phyloP scores from a whole-genome alignment of 2,113 vertebrate species.

The Leptobrachium ailaonicum region DNA sequence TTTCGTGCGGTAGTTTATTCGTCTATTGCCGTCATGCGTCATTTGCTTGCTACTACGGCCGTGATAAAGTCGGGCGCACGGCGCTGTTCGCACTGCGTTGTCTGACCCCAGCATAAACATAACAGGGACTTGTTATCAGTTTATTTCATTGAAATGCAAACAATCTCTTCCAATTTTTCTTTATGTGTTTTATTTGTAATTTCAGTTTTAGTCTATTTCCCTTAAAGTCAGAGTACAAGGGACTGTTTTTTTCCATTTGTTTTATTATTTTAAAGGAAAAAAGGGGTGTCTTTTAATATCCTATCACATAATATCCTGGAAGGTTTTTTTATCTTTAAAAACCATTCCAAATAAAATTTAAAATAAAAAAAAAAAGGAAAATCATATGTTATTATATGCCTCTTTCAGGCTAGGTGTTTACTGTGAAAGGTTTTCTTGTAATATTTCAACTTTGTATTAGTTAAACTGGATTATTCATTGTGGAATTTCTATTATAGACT shows the following conservation, averaged over 20 bases:
- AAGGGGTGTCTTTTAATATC: neutral
- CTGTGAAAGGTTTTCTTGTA: no score
- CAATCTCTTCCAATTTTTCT: no score
- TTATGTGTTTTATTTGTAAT: neutral
- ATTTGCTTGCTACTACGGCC: no score
- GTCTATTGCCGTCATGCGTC: no score
- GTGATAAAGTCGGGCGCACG: no score
- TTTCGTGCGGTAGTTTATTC: no score
- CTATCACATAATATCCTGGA: conserved; percentile 12
- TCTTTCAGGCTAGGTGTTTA: neutral
- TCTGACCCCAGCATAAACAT: no score
- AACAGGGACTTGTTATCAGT: no score
- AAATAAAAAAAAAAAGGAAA: neutral
- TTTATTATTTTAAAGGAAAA: conserved; percentile 23
- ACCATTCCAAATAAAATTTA: neutral
- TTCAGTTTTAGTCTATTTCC: conserved; percentile 1
- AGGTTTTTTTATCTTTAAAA: conserved; percentile 16
- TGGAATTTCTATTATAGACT: neutral
- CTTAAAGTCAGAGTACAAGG: neutral
- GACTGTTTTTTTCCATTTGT: neutral
- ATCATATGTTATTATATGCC: neutral
- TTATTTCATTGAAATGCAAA: no score
- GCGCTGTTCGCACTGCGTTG: no score
- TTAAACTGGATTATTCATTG: neutral
- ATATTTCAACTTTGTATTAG: no score